Conservation (phyloP, 2,113 vertebrate genomes). For the Oenanthe oenanthe region DNA sequence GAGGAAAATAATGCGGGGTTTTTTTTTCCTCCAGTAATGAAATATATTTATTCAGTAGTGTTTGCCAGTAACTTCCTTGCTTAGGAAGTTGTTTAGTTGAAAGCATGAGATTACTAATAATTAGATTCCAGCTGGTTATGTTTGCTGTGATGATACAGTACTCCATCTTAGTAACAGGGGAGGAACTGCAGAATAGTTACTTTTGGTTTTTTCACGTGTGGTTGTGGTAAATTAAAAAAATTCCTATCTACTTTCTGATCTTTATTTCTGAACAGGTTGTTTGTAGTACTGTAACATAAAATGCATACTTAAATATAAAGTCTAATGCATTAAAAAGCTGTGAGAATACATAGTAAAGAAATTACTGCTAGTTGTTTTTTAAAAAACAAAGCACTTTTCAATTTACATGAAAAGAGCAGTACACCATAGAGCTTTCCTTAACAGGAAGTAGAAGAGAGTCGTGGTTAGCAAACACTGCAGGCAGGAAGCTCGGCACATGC, state of each 20-base stretch:
- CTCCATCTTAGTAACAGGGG: background rate
- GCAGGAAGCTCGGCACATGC: slow-evolving; percentile 88
- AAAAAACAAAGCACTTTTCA: background rate
- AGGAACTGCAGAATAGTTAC: background rate
- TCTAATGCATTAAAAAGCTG: background rate
- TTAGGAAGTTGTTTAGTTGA: background rate
- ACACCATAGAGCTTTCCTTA: slow-evolving; percentile 70
- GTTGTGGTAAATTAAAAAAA: slow-evolving; percentile 6
- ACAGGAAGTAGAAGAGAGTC: slow-evolving; percentile 78
- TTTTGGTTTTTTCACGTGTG: background rate
- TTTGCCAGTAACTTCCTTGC: background rate
- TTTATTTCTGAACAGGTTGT: background rate
- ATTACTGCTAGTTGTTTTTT: background rate
- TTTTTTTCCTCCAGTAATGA: background rate
- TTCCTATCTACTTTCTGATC: background rate
- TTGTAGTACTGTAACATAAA: background rate
- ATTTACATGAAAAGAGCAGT: background rate
- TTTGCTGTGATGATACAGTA: background rate
- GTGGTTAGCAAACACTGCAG: slow-evolving; percentile 76
- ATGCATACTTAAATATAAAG: background rate
- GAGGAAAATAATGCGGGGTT: background rate
- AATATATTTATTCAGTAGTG: background rate
- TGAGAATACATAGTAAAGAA: background rate
- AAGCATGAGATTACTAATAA: background rate
- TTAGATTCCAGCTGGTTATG: background rate